Evolutionary conservation across 2,888 invertebrate species (phyloP).

Genomic region (Imbricaverruca yamaguchii): DNA sequence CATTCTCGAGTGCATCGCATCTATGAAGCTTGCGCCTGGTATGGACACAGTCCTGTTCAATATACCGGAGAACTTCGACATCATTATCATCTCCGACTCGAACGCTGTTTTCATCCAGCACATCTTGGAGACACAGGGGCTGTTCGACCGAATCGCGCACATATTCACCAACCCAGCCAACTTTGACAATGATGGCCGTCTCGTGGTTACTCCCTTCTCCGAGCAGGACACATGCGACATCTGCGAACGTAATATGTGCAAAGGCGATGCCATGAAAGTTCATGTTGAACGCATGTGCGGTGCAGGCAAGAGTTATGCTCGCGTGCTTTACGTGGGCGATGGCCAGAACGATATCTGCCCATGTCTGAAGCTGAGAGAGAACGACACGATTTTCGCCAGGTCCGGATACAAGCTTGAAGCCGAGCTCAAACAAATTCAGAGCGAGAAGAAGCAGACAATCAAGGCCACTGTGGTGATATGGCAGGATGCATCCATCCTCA

Average conservation of each 20-base stretch:
- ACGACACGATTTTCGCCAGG: background rate
- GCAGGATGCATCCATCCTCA: background rate
- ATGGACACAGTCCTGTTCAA: background rate
- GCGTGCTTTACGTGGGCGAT: background rate
- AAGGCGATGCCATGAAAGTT: background rate
- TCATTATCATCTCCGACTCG: conserved; percentile 7
- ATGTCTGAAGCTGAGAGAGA: background rate
- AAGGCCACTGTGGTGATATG: background rate
- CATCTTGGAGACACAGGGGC: background rate
- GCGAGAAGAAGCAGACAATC: background rate
- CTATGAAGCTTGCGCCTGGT: conserved; percentile 6
- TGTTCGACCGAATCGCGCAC: background rate
- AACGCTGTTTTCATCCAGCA: conserved; percentile 9
- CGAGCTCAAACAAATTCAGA: background rate
- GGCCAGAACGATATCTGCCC: background rate
- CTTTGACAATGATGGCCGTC: background rate
- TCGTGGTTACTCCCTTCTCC: background rate
- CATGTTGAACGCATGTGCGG: background rate
- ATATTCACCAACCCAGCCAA: conserved; percentile 2
- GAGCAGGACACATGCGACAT: background rate
- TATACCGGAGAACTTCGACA: background rate
- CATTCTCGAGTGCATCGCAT: background rate
- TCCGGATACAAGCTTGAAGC: background rate
- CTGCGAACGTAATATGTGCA: background rate
- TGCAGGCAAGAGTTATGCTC: background rate